Evolutionary conservation across 2,888 invertebrate genomes (phyloP), one percentile per base, ranked within the genome.

Genomic region (Sphecodes monilicornis): DNA sequence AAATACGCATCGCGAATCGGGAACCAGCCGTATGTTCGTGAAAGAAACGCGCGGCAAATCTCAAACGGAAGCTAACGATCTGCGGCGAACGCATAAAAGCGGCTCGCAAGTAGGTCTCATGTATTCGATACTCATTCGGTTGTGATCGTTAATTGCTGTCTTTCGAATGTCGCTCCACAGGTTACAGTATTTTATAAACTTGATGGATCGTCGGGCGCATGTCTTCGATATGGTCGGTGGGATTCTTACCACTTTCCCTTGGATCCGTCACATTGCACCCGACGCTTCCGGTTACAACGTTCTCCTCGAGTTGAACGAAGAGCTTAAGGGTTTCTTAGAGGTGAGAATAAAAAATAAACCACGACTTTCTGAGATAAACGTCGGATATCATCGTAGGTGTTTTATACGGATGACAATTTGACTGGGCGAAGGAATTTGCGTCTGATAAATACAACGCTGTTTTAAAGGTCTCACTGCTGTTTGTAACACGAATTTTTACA

Each of bases 201-300:
- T 94, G 72, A 89, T 94, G 92, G 91, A 92, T 22, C 92, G 93
- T 50, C 93, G 94, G 39, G 75, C 93, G 11, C 85, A 81, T 57
- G 89, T 88, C 0, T 93, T 93, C 88, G 96, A 96, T 91, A 95
- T 96, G 92, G 93, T 95, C 39, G 96, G 96, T 3, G 96, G 97
- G 0, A 76, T 96, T n/a, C 92, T 97, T 32, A 95, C 95, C 11
- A 95, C 96, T 89, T 95, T 96, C 85, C 97, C 97, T 1, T 97
- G 96, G 96, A 88, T 97, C 71, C 95, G 97, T 76, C 95, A 95
- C 91, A 87, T 97, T 32, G 96, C 96, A 1, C 97, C 97, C 0
- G 95, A 96, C 86, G 94, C 93, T 85, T 96, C 96, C 0, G 97
- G 97, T 6, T 97, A 96, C 90, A 96, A 96, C 90, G 92, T 97